Evolutionary conservation across 2,888 invertebrate genomes (phyloP).

Genomic region (Omphaloscelis lunosa): DNA sequence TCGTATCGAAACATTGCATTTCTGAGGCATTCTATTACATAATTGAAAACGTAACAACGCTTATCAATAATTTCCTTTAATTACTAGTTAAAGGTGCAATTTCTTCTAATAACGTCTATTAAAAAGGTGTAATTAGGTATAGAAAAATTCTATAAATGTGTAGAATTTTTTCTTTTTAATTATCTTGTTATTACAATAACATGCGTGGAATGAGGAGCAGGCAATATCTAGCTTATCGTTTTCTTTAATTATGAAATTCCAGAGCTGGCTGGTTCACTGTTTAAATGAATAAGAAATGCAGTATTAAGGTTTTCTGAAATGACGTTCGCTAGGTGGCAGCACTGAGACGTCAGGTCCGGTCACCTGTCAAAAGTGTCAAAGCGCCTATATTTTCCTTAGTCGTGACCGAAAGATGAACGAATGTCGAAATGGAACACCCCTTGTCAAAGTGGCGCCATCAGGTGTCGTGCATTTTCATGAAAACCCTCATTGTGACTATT

Average conservation of each 20-base stretch:
- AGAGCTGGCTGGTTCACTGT: background rate
- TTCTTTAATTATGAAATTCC: conserved; percentile 23
- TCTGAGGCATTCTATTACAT: conserved; percentile 26
- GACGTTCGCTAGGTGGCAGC: too few relatives aligned
- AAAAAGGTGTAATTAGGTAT: conserved; percentile 39
- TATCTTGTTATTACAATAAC: conserved; percentile 41
- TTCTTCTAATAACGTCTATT: conserved; percentile 49
- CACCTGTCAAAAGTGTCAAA: too few relatives aligned
- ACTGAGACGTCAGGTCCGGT: too few relatives aligned
- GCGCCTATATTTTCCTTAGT: too few relatives aligned
- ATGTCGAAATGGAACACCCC: too few relatives aligned
- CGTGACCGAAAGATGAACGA: too few relatives aligned
- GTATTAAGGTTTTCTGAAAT: too few relatives aligned
- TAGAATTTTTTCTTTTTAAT: conserved; percentile 39
- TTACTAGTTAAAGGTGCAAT: conserved; percentile 35
- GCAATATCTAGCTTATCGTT: conserved; percentile 15
- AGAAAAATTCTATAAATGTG: conserved; percentile 11
- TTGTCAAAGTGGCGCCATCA: too few relatives aligned
- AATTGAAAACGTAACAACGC: conserved; percentile 29
- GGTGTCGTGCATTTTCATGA: too few relatives aligned
- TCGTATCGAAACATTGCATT: conserved; percentile 10
- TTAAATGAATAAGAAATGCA: background rate
- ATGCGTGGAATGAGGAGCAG: conserved; percentile 43
- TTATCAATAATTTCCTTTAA: conserved; percentile 54
- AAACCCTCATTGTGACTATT: too few relatives aligned